Conservation (phyloP, 2,888 invertebrate species). For the Litoditis marina region DNA sequence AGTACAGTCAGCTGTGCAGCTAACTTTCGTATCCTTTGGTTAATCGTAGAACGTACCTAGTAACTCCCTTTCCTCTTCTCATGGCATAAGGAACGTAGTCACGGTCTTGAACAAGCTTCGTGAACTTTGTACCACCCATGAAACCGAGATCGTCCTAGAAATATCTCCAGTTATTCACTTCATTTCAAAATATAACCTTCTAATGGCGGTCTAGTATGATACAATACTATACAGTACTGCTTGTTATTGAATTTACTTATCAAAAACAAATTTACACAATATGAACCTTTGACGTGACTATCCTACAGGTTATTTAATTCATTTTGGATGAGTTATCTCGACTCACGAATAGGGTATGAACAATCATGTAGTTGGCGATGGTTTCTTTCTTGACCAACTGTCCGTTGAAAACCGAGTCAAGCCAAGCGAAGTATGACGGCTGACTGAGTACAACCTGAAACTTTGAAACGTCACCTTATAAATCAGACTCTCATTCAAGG, state of each 20-base stretch:
- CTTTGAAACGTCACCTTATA: no score
- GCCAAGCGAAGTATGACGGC: conserved; percentile 51
- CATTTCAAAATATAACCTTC: conserved; percentile 1
- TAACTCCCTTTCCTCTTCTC: conserved; percentile 30
- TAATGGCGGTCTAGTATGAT: conserved; percentile 11
- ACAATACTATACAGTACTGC: neutral
- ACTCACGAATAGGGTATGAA: conserved; percentile 20
- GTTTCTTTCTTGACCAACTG: conserved; percentile 19
- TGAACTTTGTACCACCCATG: conserved; percentile 18
- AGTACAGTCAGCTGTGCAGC: no score
- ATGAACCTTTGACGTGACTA: no score
- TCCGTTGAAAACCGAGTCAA: conserved; percentile 45
- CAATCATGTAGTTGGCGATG: conserved; percentile 49
- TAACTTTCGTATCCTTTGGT: no score
- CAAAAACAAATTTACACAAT: no score
- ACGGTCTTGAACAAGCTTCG: conserved; percentile 11
- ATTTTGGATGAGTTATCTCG: no score
- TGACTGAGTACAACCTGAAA: conserved; percentile 41
- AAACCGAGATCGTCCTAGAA: conserved; percentile 30
- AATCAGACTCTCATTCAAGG: no score
- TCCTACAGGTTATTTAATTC: no score
- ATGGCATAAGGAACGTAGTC: conserved; percentile 36
- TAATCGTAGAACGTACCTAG: conserved; percentile 9
- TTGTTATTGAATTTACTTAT: conserved; percentile 1
- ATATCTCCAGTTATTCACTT: neutral